These are phyloP conservation scores for Yoshiicerus persimilis DNA, from an alignment of 1,140 invertebrate species.

Conservation along the genomic window DNA sequence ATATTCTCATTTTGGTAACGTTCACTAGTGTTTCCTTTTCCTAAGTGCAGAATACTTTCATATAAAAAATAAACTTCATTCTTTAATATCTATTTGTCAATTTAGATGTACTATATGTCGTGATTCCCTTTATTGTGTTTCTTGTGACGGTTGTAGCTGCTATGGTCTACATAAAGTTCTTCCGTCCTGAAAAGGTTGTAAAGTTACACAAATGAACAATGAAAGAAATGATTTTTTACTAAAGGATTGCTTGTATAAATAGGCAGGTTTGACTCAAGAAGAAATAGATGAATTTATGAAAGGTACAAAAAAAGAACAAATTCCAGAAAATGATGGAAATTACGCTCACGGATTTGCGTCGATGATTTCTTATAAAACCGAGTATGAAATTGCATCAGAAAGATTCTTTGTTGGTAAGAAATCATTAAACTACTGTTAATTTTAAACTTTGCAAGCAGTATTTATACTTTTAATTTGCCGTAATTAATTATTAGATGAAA, in stretches of 20 bases:
- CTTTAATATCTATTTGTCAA: too few species aligned
- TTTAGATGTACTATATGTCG: background rate
- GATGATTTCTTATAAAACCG: background rate
- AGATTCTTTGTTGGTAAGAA: conserved; percentile 14
- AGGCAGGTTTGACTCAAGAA: background rate
- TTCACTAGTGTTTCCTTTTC: too few species aligned
- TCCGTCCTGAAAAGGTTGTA: background rate
- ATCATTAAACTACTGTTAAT: too few species aligned
- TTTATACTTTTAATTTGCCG: too few species aligned
- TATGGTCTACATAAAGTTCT: background rate
- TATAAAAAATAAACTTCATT: too few species aligned
- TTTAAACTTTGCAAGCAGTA: too few species aligned
- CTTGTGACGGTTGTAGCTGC: background rate
- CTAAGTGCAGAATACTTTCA: too few species aligned
- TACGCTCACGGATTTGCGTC: background rate
- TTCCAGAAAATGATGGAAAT: background rate
- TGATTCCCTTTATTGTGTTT: background rate
- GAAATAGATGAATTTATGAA: conserved; percentile 3
- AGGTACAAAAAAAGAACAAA: background rate
- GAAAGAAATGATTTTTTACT: background rate
- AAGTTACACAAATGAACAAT: background rate
- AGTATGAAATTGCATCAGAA: background rate
- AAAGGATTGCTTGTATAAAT: too few species aligned
- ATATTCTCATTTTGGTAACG: background rate
- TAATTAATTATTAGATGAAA: background rate